Evolutionary conservation across 2,113 vertebrate genomes (phyloP).

Genomic region (Alosa alosa): DNA sequence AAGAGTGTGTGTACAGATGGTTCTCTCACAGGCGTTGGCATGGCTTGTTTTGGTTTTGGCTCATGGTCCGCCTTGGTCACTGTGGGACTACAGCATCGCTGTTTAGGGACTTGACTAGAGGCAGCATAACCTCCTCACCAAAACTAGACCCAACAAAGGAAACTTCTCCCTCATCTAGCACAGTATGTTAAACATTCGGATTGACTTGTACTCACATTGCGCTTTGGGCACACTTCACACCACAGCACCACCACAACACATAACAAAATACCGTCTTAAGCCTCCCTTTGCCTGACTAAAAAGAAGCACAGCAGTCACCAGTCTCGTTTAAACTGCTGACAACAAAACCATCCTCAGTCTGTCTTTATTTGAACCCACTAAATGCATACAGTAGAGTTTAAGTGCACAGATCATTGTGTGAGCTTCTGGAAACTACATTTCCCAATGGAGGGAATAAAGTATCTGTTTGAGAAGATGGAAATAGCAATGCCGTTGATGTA

Average conservation of each 20-base stretch:
- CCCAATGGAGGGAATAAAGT: too few relatives aligned
- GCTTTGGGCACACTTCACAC: too few relatives aligned
- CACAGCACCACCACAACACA: too few relatives aligned
- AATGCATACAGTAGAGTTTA: too few relatives aligned
- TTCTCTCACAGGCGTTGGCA: not conserved
- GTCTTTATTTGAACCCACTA: too few relatives aligned
- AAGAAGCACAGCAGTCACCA: too few relatives aligned
- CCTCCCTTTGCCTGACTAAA: too few relatives aligned
- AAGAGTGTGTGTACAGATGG: not conserved
- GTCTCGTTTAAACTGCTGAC: too few relatives aligned
- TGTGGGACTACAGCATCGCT: not conserved
- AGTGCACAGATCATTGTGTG: too few relatives aligned
- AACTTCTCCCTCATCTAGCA: not conserved
- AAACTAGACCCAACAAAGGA: not conserved
- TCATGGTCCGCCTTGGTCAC: not conserved
- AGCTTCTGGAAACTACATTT: not conserved
- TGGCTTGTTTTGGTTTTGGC: not conserved
- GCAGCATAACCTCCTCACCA: not conserved
- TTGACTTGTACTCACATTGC: not conserved
- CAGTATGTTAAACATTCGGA: not conserved
- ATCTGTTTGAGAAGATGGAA: not conserved
- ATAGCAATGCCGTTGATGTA: not conserved
- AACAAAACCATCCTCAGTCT: too few relatives aligned
- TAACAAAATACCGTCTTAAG: too few relatives aligned
- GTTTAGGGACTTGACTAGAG: not conserved